Conservation (phyloP, 2,113 vertebrate species). For the Junco hyemalis region DNA sequence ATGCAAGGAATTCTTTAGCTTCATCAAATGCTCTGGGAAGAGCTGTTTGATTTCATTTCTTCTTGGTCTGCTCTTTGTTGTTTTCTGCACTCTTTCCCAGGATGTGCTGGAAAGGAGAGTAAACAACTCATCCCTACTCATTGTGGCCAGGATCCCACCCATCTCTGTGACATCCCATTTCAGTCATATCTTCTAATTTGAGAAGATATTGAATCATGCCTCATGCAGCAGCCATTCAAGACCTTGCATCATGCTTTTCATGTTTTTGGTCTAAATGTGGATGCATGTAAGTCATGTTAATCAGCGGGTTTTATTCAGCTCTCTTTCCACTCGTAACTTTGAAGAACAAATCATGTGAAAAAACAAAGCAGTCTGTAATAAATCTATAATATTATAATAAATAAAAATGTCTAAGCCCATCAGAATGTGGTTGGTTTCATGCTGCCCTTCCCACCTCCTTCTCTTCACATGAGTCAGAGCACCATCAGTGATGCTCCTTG, state of each 20-base stretch:
- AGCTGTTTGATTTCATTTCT: neutral
- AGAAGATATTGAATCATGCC: neutral
- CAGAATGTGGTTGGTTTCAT: neutral
- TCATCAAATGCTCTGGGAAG: neutral
- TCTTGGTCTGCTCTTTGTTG: neutral
- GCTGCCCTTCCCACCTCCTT: neutral
- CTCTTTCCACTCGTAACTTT: neutral
- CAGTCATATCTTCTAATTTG: neutral
- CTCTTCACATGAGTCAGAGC: neutral
- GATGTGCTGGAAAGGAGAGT: neutral
- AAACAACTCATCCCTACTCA: neutral
- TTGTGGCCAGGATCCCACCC: neutral
- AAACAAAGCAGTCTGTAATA: neutral
- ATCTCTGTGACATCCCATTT: neutral
- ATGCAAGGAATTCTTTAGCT: neutral
- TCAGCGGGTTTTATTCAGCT: neutral
- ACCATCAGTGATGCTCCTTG: accelerated
- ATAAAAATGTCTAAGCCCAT: neutral
- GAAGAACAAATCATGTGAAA: neutral
- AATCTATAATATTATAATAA: neutral
- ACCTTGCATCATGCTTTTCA: neutral
- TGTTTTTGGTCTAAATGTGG: neutral
- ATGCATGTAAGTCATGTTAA: neutral
- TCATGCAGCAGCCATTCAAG: neutral
- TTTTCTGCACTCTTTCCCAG: neutral